Evolutionary conservation across 2,113 vertebrate species (phyloP).

Genomic region (Bungarus multicinctus): DNA sequence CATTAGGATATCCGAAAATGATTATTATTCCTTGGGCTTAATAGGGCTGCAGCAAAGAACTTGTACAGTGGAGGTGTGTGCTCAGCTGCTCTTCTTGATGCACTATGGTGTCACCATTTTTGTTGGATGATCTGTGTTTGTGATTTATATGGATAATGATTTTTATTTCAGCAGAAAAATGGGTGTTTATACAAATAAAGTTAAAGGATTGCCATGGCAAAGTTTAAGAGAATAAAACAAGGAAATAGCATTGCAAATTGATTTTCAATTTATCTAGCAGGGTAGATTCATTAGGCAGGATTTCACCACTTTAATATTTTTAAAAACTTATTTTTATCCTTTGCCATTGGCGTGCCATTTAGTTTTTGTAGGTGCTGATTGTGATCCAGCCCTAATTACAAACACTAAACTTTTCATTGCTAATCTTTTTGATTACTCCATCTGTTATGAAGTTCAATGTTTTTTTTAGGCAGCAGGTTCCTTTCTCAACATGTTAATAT

Average conservation of each 20-base stretch:
- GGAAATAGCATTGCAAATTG: background rate
- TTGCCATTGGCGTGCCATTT: background rate
- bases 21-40: background rate
- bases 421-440: background rate
- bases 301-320: background rate
- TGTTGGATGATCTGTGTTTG: slow-evolving; percentile 2
- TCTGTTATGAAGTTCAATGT: background rate
- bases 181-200: slow-evolving; percentile 28
- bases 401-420: background rate
- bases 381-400: background rate
- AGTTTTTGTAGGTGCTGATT: background rate
- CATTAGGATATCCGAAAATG: background rate
- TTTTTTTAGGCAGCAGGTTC: background rate
- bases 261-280: background rate
- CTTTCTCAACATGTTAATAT: background rate
- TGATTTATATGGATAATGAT: background rate
- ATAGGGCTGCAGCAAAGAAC: slow-evolving; percentile 9
- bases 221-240: background rate
- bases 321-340: background rate
- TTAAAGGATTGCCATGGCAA: background rate
- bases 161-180: slow-evolving; percentile 22
- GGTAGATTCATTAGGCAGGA: background rate
- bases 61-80: background rate
- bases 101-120: background rate
- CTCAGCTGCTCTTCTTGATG: background rate